Base-by-base conservation (phyloP, 2,797 vertebrate genomes). In the Vireo griseus region DNA sequence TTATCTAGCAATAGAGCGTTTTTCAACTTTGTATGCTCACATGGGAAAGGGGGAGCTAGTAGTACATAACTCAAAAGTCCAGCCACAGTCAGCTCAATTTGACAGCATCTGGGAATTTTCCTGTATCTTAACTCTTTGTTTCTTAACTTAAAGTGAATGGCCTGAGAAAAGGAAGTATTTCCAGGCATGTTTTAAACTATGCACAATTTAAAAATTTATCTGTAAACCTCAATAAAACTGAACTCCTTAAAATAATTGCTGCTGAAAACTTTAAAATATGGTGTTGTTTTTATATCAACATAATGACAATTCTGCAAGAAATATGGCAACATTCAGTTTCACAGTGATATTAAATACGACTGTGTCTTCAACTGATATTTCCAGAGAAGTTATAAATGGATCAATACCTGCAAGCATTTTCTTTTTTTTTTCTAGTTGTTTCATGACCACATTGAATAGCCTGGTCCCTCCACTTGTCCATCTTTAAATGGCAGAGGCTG, bases 381-480 rank as follows among this genome's bases (percentile, higher is more conserved):
- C 28, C 17, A 57, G 29, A 63, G 29, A 18, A 90, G 52, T 77
- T 90, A 50, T n/a, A 61, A 87, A 63, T n/a, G 28, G 7, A 63
- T 83, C 25, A 80, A 88, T 92, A 66, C 3, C 15, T 71, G 33
- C 8, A 51, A 29, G 10, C 0, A 0, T 44, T 5, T 52, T 74
- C 9, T 5, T 42, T 68, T 78, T 68, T 78, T 67, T 81, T 63
- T n/a, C 58, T 16, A 52, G 11, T 55, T 33, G 16, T 89, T 84
- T 91, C 12, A 10, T 42, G 35, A 20, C 31, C 37, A 11, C 1
- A 4, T 18, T 75, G 52, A 5, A 71, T 40, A 58, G 5, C 29
- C 18, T 0, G 0, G 3, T 50, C 19, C 80, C 33, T 77, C 9
- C 45, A n/a, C n/a, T 62, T 68, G 39, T 39, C 33, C 2, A 0